phyloP scores from a whole-genome alignment of 37 sponge, comb jelly and placozoan species.

The Amphimedon queenslandica region DNA sequence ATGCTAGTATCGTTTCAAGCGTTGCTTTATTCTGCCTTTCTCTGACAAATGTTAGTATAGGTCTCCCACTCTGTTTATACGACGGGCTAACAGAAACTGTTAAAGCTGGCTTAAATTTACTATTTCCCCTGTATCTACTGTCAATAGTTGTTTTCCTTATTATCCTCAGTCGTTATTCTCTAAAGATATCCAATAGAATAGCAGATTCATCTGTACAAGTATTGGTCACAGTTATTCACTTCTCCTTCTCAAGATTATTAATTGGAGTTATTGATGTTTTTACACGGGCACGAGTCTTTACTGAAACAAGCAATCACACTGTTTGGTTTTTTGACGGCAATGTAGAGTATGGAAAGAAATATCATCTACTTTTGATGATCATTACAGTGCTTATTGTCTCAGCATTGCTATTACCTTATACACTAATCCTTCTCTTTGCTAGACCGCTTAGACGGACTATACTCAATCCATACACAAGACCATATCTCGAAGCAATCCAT shows the following conservation, averaged over 20 bases:
- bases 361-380: too few relatives aligned
- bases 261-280: not conserved
- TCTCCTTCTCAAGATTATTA: constrained; percentile 4
- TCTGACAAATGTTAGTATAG: not conserved
- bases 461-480: too few relatives aligned
- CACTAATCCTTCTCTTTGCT: too few relatives aligned
- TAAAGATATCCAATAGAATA: not conserved
- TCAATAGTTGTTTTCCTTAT: not conserved
- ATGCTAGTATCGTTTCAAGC: too few relatives aligned
- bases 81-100: not conserved
- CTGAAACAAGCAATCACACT: not conserved
- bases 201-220: not conserved
- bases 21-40: too few relatives aligned
- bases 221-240: not conserved
- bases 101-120: not conserved
- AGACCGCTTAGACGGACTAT: too few relatives aligned
- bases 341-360: constrained; percentile 1
- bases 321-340: not conserved
- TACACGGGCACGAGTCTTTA: not conserved
- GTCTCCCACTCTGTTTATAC: not conserved
- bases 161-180: not conserved
- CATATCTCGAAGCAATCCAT: too few relatives aligned
- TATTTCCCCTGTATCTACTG: not conserved
- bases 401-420: too few relatives aligned
- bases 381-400: too few relatives aligned